phyloP scores from a whole-genome alignment of 2,797 vertebrate species.

The Florisuga fusca region DNA sequence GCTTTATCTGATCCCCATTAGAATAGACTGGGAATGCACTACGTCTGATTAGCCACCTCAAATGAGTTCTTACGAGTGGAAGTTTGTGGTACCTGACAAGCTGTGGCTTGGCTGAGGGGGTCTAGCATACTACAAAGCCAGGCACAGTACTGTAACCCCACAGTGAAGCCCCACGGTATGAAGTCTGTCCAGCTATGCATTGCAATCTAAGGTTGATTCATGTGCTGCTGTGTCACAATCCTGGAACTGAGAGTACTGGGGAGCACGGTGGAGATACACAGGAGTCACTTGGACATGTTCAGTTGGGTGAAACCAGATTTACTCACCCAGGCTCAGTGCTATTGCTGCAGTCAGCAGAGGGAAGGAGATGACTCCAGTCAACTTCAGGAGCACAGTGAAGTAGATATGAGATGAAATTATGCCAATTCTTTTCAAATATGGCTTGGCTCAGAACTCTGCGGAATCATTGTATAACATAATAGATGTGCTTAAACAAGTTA shows the following conservation, averaged over 20 bases:
- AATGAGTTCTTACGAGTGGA: neutral
- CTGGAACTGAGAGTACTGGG: neutral
- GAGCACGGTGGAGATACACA: neutral
- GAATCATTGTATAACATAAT: neutral
- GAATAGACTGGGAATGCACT: neutral
- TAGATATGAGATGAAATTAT: neutral
- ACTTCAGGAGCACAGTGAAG: neutral
- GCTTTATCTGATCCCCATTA: neutral
- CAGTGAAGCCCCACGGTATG: accelerated
- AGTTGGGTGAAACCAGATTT: neutral
- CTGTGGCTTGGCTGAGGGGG: neutral
- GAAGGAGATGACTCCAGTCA: neutral
- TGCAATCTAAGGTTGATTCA: neutral
- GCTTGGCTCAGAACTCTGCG: constrained; percentile 7
- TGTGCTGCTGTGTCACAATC: neutral
- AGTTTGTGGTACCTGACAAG: neutral
- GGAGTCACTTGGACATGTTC: accelerated
- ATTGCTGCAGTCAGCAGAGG: neutral
- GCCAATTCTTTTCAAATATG: neutral
- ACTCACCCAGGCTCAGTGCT: neutral
- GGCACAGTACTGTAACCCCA: neutral
- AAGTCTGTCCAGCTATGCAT: neutral
- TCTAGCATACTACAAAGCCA: neutral
- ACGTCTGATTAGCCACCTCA: neutral
- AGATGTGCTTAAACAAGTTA: constrained; percentile 25